Evolutionary conservation across 2,113 vertebrate genomes (phyloP), one percentile per base, ranked within the genome.

Genomic region (Manacus vitellinus): DNA sequence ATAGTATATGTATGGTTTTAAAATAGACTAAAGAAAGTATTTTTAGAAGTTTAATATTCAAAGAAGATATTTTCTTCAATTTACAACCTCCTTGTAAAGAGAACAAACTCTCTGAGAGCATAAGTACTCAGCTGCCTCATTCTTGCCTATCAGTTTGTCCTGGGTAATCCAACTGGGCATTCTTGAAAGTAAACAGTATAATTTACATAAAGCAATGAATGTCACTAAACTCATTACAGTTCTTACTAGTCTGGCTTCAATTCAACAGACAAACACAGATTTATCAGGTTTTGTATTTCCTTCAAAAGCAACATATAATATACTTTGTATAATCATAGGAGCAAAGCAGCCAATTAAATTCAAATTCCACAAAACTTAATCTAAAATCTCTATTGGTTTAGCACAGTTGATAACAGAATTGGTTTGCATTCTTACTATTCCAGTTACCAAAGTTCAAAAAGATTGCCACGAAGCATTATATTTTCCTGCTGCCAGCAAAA

Each of bases 161-260:
- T 79, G 66, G 33, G 71, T 28, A 81, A 63, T 31, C 27, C 41
- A 70, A 9, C 17, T 8, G 25, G 8, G 37, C 20, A 41, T 71
- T 81, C 47, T 23, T 37, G 65, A 94, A 88, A 96, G 31, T 76
- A 95, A 92, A 89, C 51, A 67, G 68, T 39, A 54, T 39, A 89
- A 92, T 63, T 62, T 91, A 58, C 25, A 25, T 25, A 35, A 89
- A 89, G 37, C 31, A 85, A 62, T 46, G 65, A 85, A 14, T 31
- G 58, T 52, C 14, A 3, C 21, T 35, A 24, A 63, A 39, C 44
- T 59, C 24, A 24, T 51, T 72, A 70, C 8, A 80, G 44, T 76
- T 85, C 75, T 87, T 78, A 71, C 65, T 70, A 85, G 58, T 81
- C 61, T 79, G 89, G 79, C 76, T 79, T 94, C 58, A 91, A 83